A percentile compares a stretch with the other conserved stretches of the same genome.
Conservation (phyloP, 2,888 invertebrate species). For the Oligia latruncula region DNA sequence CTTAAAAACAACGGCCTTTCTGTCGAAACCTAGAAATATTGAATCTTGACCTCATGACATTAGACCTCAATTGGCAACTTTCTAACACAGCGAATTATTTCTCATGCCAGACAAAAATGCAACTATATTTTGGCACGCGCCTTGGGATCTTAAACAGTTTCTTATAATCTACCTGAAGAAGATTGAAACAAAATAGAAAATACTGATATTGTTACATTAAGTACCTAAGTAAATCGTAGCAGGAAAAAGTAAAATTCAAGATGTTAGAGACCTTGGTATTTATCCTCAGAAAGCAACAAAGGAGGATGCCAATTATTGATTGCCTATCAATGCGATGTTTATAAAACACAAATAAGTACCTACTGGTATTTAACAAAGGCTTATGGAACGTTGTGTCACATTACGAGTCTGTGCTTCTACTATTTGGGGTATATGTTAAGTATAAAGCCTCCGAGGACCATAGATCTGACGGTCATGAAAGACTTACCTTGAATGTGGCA, state of each 20-base stretch:
- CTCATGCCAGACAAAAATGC: conserved; percentile 2
- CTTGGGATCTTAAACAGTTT: neutral
- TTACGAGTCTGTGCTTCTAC: neutral
- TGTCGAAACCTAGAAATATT: conserved; percentile 44
- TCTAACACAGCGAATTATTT: conserved; percentile 45
- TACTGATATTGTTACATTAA: neutral
- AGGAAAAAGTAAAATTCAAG: neutral
- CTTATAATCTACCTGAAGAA: neutral
- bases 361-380: neutral
- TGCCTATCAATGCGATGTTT: neutral
- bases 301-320: no score
- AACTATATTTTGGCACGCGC: conserved; percentile 25
- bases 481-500: conserved; percentile 92
- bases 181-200: neutral
- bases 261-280: neutral
- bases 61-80: conserved; percentile 53
- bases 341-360: neutral
- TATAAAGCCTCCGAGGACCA: neutral
- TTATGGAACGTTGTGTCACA: neutral
- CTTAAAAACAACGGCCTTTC: conserved; percentile 25
- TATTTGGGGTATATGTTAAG: neutral
- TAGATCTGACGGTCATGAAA: neutral
- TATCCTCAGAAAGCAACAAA: neutral
- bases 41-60: conserved; percentile 62
- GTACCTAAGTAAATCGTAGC: neutral